Evolutionary conservation across 2,113 vertebrate species (phyloP).

Genomic region (Microcebus murinus): DNA sequence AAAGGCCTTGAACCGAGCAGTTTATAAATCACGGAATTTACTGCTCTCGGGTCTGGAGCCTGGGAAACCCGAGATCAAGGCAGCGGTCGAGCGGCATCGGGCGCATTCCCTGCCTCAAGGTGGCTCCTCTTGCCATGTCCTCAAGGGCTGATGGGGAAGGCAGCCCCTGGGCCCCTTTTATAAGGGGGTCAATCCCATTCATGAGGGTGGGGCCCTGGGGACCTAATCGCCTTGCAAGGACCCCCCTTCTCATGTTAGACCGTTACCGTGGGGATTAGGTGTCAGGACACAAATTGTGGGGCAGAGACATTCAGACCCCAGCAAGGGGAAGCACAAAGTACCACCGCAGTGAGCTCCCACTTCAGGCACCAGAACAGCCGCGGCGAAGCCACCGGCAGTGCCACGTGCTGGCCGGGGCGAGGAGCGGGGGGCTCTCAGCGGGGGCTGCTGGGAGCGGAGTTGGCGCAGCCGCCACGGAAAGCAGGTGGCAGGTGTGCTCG

Average conservation of each 20-base stretch:
- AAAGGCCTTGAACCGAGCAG: no score
- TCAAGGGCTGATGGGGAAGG: no score
- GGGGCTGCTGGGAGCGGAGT: accelerated
- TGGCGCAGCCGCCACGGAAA: accelerated
- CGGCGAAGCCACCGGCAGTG: not conserved
- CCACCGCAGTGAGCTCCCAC: not conserved
- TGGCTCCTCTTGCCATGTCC: not conserved
- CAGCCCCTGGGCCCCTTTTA: not conserved
- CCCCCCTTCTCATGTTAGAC: not conserved
- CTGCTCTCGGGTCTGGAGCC: not conserved
- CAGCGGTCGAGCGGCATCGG: accelerated
- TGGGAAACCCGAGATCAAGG: no score
- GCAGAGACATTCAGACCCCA: not conserved
- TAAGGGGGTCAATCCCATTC: not conserved
- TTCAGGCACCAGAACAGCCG: not conserved
- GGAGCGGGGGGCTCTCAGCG: not conserved
- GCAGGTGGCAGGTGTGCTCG: accelerated
- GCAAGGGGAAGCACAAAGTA: not conserved
- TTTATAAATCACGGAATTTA: not conserved
- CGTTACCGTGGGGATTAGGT: not conserved
- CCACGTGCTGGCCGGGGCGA: accelerated
- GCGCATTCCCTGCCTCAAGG: not conserved
- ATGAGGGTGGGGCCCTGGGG: not conserved
- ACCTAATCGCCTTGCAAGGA: not conserved
- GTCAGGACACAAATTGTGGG: not conserved